Evolutionary conservation across 2,113 vertebrate species (phyloP), one percentile per base, ranked within the genome.

Genomic region (Apaloderma vittatum): DNA sequence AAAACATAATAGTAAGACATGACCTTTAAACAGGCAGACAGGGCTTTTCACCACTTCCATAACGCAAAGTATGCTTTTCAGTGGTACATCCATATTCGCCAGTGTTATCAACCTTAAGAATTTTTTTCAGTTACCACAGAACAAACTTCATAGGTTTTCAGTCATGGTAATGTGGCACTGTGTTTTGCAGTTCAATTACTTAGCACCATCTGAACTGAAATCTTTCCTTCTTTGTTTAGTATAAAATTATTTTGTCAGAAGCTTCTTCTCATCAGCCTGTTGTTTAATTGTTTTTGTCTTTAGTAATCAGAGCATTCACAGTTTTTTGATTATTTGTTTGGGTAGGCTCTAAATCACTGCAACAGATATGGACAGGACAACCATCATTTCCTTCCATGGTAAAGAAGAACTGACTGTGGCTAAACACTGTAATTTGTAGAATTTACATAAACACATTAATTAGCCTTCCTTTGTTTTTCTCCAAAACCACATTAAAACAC

Each of bases 391-490:
- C n/a, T 83, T 91, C 92, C n/a, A 48, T 9, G 30, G 67, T 75
- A 88, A 94, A 94, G 76, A 63, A 93, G 66, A 93, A 77, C 65
- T 75, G 75, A 67, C 65, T 74, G 36, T 57, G 48, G 61, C 63
- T 96, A 86, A 94, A 97, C 86, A 90, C 49, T 85, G 45, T 68
- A 90, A 95, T 94, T 52, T 81, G 88, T 46, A 94, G 67, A 94
- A 96, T 96, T 96, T 96, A 86, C 61, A 96, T 74, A 94, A 96
- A 96, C 59, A 86, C 86, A 94, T 93, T 59, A 88, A 96, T 95
- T 95, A 95, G 66, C 81, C 55, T 94, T 92, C 65, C 73, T 96
- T 95, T 97, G 86, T 94, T 95, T 91, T 79, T 95, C 57, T 77
- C 78, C 58, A 93, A 96, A 95, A 70, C 48, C 86, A 55, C 75